Evolutionary conservation across 2,113 vertebrate species (phyloP).

Genomic region (Parus major): DNA sequence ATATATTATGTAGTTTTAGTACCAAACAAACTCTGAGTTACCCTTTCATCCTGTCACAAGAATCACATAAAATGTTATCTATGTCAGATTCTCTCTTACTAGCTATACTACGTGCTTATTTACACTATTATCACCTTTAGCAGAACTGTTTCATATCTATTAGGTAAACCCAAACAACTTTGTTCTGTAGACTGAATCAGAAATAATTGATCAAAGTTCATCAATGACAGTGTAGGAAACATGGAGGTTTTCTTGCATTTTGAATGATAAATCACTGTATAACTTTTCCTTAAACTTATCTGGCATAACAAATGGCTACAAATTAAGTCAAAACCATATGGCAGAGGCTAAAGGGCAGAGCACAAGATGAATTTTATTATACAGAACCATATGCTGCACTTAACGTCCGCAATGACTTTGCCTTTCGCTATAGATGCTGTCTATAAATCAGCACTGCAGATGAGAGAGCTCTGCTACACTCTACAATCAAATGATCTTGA

Average conservation of each 20-base stretch:
- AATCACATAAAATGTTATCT: neutral
- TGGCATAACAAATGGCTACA: slow-evolving; percentile 45
- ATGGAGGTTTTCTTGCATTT: slow-evolving; percentile 12
- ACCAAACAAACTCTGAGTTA: neutral
- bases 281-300: slow-evolving; percentile 43
- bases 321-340: slow-evolving; percentile 61
- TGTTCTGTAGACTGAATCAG: neutral
- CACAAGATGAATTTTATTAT: slow-evolving; percentile 50
- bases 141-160: slow-evolving; percentile 6
- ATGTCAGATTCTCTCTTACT: neutral
- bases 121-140: neutral
- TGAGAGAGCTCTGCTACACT: slow-evolving; percentile 21
- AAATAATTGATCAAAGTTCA: neutral
- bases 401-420: slow-evolving; percentile 38
- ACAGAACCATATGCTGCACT: slow-evolving; percentile 38
- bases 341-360: slow-evolving; percentile 34
- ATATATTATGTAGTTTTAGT: neutral
- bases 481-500: neutral
- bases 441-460: slow-evolving; percentile 13
- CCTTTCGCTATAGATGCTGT: slow-evolving; percentile 19
- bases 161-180: slow-evolving; percentile 12
- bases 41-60: neutral
- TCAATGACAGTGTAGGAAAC: neutral
- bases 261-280: slow-evolving; percentile 12
- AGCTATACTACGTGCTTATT: neutral